These are phyloP conservation scores for Onthophagus sagittarius DNA, from an alignment of 2,888 invertebrate species.

Conservation along the genomic window DNA sequence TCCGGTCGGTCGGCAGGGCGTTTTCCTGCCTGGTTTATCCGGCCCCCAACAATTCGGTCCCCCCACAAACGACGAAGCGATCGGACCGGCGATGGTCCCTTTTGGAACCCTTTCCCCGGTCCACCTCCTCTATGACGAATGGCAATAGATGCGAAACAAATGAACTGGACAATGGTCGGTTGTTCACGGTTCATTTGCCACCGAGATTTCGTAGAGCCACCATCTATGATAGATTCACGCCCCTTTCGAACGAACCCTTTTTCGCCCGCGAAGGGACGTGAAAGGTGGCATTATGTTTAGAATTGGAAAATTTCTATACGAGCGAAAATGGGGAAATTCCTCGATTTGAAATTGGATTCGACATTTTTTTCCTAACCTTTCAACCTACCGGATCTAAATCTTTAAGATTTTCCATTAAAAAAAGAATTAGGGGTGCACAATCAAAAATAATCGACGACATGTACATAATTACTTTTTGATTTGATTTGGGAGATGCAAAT, in stretches of 20 bases:
- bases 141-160: constrained; percentile 41
- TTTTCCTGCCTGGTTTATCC: constrained; percentile 18
- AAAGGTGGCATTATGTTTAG: constrained; percentile 13
- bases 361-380: background rate
- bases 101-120: constrained; percentile 7
- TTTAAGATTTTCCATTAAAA: too few species aligned
- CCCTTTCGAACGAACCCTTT: constrained; percentile 12
- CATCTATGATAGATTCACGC: constrained; percentile 20
- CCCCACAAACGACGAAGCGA: background rate
- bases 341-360: constrained; percentile 7
- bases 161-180: constrained; percentile 46
- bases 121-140: constrained; percentile 34
- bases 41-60: constrained; percentile 5
- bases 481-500: background rate
- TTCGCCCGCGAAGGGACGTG: constrained; percentile 1
- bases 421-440: too few species aligned
- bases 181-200: constrained; percentile 42
- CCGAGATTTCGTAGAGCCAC: constrained; percentile 26
- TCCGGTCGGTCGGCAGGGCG: constrained; percentile 25
- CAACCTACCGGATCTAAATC: background rate
- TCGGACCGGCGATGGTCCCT: constrained; percentile 17
- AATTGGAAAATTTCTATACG: constrained; percentile 12
- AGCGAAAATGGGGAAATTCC: background rate
- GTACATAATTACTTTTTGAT: background rate
- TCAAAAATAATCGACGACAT: background rate